A percentile compares a stretch with the other conserved stretches of the same genome.
Conservation (phyloP, 2,888 invertebrate genomes). For the Agriopis aurantiaria region DNA sequence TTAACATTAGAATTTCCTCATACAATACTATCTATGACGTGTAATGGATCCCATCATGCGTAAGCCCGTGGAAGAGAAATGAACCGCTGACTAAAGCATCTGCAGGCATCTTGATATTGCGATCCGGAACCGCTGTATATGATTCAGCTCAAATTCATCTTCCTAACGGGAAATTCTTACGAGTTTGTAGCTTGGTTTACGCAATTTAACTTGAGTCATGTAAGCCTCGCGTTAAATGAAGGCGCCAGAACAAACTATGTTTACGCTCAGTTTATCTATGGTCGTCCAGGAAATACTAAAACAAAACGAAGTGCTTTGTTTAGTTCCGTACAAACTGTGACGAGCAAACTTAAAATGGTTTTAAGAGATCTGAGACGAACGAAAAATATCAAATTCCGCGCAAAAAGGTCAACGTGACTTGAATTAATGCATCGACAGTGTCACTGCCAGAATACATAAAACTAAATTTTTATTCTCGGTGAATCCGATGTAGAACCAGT, state of each 20-base stretch:
- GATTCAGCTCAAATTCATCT: slow-evolving; percentile 33
- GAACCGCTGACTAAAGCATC: slow-evolving; percentile 13
- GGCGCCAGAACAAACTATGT: slow-evolving; percentile 21
- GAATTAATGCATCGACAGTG: slow-evolving; percentile 34
- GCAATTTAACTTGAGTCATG: slow-evolving; percentile 29
- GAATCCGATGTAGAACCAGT: slow-evolving; percentile 30
- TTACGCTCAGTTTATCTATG: slow-evolving; percentile 26
- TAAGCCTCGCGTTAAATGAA: slow-evolving; percentile 11
- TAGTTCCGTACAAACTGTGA: slow-evolving; percentile 22
- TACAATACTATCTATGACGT: slow-evolving; percentile 1
- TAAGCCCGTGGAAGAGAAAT: slow-evolving; percentile 12
- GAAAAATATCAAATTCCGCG: slow-evolving; percentile 36
- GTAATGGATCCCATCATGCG: slow-evolving; percentile 8
- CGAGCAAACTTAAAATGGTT: slow-evolving; percentile 23
- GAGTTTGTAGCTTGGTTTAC: slow-evolving; percentile 29
- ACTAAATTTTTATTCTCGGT: slow-evolving; percentile 35
- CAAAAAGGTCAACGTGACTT: slow-evolving; percentile 42
- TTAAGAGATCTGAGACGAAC: slow-evolving; percentile 6
- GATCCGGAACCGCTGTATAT: slow-evolving; percentile 11
- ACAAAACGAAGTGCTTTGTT: slow-evolving; percentile 18
- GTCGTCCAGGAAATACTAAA: slow-evolving; percentile 23
- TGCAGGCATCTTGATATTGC: neutral
- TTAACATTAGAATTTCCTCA: neutral
- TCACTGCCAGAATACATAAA: slow-evolving; percentile 33
- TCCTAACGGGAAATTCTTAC: slow-evolving; percentile 35